phyloP scores from a whole-genome alignment of 2,113 vertebrate species.

The Mobula hypostoma region DNA sequence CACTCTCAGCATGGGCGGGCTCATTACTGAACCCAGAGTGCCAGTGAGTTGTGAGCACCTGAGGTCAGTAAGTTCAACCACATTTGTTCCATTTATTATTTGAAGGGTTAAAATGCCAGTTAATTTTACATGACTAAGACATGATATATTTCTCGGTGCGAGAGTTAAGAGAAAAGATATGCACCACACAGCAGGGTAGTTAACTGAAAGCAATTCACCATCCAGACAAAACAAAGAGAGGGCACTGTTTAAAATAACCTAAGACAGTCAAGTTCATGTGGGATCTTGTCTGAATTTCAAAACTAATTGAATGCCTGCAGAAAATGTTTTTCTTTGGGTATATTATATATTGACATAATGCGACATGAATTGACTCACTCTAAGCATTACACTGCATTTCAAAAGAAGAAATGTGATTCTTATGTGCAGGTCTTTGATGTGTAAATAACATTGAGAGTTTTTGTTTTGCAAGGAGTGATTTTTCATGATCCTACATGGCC shows the following conservation, averaged over 20 bases:
- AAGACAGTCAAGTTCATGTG: constrained; percentile 36
- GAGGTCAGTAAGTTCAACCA: constrained; percentile 30
- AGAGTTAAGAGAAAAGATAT: constrained; percentile 34
- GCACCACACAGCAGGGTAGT: constrained; percentile 33
- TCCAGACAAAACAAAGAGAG: constrained; percentile 38
- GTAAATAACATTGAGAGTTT: constrained; percentile 38
- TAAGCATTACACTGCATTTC: constrained; percentile 34
- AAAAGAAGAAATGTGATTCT: constrained; percentile 38
- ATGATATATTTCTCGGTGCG: constrained; percentile 29
- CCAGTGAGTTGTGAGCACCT: constrained; percentile 29
- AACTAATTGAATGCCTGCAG: constrained; percentile 37
- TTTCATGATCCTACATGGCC: constrained; percentile 38
- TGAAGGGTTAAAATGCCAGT: constrained; percentile 35
- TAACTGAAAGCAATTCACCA: constrained; percentile 37
- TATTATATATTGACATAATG: constrained; percentile 38
- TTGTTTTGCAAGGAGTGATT: constrained; percentile 35
- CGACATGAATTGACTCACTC: constrained; percentile 35
- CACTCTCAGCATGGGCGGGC: background rate
- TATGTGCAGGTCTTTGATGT: constrained; percentile 34
- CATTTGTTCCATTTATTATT: constrained; percentile 37
- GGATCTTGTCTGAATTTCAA: constrained; percentile 38
- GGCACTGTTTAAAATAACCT: constrained; percentile 37
- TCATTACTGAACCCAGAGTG: background rate
- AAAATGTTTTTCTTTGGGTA: constrained; percentile 38
- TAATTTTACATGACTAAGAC: constrained; percentile 36